phyloP scores from a whole-genome alignment of 2,113 vertebrate genomes.

The Ondatra zibethicus region DNA sequence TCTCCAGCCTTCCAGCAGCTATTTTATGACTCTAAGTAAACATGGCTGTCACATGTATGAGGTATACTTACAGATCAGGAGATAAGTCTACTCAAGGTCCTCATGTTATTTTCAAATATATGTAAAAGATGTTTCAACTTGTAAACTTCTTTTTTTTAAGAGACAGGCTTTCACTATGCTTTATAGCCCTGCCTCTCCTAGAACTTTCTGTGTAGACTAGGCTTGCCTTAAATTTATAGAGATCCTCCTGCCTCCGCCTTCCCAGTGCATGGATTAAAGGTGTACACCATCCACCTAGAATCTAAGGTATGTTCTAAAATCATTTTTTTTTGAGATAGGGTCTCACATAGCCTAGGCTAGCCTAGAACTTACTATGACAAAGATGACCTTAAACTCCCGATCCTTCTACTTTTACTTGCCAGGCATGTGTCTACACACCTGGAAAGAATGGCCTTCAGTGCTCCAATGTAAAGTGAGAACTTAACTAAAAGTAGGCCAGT shows the following conservation, averaged over 20 bases:
- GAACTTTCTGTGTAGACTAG: background rate
- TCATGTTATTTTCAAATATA: background rate
- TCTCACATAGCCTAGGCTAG: background rate
- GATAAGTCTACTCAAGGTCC: background rate
- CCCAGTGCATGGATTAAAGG: background rate
- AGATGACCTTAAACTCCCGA: background rate
- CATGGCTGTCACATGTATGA: background rate
- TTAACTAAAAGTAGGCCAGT: background rate
- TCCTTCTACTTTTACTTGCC: background rate
- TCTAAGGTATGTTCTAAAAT: background rate
- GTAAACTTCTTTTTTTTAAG: background rate
- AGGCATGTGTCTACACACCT: background rate
- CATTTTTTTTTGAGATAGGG: background rate
- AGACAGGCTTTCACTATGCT: background rate
- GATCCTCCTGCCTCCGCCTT: background rate
- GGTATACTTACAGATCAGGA: background rate
- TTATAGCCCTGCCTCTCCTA: background rate
- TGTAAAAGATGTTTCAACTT: background rate
- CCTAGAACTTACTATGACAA: background rate
- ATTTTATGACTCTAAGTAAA: background rate
- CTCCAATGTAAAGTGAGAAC: background rate
- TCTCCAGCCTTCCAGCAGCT: background rate
- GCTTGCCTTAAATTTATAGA: background rate
- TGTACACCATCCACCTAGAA: background rate
- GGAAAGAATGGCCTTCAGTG: background rate